Evolutionary conservation across 2,797 vertebrate species (phyloP).

Genomic region (Serranus cabrilla): DNA sequence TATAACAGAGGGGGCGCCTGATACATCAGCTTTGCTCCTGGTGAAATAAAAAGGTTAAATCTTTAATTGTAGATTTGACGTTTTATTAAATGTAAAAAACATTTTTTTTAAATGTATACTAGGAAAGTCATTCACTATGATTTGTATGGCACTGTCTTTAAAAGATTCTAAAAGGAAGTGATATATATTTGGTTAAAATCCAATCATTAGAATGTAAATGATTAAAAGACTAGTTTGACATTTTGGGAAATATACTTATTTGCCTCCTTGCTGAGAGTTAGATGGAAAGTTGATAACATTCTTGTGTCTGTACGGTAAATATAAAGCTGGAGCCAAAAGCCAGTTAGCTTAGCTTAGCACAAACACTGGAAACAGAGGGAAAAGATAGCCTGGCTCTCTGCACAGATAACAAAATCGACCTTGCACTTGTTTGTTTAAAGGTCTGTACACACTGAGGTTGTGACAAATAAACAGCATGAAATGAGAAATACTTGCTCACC

Average conservation of each 20-base stretch:
- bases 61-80: conserved; percentile 3
- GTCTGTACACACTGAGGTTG: no score
- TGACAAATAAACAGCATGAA: no score
- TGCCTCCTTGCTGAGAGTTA: not conserved
- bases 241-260: not conserved
- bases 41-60: conserved; percentile 23
- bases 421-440: no score
- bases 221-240: not conserved
- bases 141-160: not conserved
- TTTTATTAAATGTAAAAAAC: no score
- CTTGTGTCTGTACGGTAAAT: no score
- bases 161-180: not conserved
- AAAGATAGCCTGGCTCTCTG: not conserved
- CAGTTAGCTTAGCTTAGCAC: conserved; percentile 6
- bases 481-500: no score
- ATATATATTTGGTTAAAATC: not conserved
- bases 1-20: conserved; percentile 61
- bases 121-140: not conserved
- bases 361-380: not conserved
- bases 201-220: not conserved
- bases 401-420: not conserved
- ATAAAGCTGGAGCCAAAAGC: no score
- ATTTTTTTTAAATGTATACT: no score
- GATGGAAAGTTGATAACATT: not conserved
- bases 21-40: conserved; percentile 61